Evolutionary conservation across 2,888 invertebrate species (phyloP), one percentile per base, ranked within the genome.

Genomic region (Mesorhabditis spiculigera): DNA sequence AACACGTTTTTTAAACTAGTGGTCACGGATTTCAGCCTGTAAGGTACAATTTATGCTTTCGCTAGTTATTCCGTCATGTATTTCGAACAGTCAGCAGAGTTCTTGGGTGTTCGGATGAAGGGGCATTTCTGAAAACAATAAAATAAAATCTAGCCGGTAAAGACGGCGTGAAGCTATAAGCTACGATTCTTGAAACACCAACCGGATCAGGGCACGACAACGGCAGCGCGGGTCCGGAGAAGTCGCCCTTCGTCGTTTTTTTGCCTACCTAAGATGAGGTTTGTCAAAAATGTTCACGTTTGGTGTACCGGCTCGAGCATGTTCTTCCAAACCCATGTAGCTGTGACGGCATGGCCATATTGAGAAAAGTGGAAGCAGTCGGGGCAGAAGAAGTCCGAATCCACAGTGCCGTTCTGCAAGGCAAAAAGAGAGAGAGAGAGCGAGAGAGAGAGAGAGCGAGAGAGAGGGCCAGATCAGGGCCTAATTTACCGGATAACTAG

Each of bases 321-420:
- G 69, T 81, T 82, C 45, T 79, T 80, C 81, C 82, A 82, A 50
- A 81, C 65, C 70, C 75, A 75, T 4, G 76, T 75, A 58, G 79
- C 71, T 45, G 77, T 77, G 41, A 79, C 68, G 43, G 76, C 80
- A 70, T 82, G 82, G n/a, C 80, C 80, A 66, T 72, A 78, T 70
- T 78, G 78, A 0, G 81, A 76, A 65, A 82, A 82, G 70, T 82
- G 82, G 79, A 81, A 82, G 67, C 82, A 82, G 71, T 82, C 82
- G 4, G 81, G 79, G 4, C 78, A 76, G 64, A 79, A 81, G 71
- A 78, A 81, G 5, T 65, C 71, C 66, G 75, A 72, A 43, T 71
- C 68, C 8, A 72, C 73, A n/a, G 73, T 74, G 0, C 73, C 74
- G 58, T 72, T 66, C 74, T 71, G 64, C 16, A 69, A 65, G 28